A percentile compares a stretch with the other conserved stretches of the same genome.
Evolutionary conservation across 2,888 invertebrate genomes (phyloP).

Genomic region (Clusia tigrina): DNA sequence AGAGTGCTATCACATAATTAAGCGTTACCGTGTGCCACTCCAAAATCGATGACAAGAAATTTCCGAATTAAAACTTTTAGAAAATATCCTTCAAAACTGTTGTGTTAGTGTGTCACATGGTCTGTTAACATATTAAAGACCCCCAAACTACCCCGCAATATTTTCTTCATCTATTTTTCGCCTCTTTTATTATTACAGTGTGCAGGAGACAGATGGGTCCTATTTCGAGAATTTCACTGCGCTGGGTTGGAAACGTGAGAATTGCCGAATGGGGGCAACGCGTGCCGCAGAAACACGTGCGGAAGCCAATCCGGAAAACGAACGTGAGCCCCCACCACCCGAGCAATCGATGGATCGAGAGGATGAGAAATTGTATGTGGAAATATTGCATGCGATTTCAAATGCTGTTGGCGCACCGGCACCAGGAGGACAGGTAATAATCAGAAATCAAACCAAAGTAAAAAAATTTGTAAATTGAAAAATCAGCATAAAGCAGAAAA

Average conservation of each 20-base stretch:
- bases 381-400: constrained; percentile 94
- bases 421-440: constrained; percentile 72
- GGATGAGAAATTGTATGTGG: constrained; percentile 76
- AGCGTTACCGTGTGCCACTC: constrained; percentile 35
- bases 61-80: background rate
- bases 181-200: too few species aligned
- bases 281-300: constrained; percentile 79
- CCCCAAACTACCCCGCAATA: too few species aligned
- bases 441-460: too few species aligned
- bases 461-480: too few species aligned
- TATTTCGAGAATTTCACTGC: constrained; percentile 96
- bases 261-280: constrained; percentile 80
- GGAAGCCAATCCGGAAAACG: constrained; percentile 70
- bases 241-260: constrained; percentile 90
- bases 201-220: constrained; percentile 92
- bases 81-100: constrained; percentile 10
- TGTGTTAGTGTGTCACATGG: constrained; percentile 35
- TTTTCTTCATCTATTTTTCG: too few species aligned
- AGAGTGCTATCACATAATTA: too few species aligned
- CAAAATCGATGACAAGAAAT: background rate
- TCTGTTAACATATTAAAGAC: background rate
- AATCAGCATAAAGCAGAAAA: too few species aligned
- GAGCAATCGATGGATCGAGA: constrained; percentile 62
- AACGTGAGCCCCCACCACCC: constrained; percentile 60
- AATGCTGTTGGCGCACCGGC: constrained; percentile 86